Base-by-base conservation (phyloP, 2,113 vertebrate genomes). In the Periophthalmus modestus region DNA sequence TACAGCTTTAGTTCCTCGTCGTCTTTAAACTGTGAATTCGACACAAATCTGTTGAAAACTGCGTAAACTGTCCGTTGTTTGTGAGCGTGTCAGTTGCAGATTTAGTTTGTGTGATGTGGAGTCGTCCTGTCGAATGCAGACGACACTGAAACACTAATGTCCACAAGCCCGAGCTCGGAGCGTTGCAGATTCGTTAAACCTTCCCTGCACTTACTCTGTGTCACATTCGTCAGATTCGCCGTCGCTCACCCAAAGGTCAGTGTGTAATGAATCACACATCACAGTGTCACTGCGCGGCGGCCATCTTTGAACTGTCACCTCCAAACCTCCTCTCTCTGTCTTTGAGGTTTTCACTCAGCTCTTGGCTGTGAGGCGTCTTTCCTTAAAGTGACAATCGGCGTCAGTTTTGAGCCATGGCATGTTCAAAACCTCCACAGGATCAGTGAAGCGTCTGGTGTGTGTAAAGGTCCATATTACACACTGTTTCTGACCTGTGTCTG, bases 221-320 rank as follows among this genome's bases (percentile, higher is more conserved):
- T 83, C 75, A 78, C 78, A 54, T 54, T 76, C 28, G 46, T 62
- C 50, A 71, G 13, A 57, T 68, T 71, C 1, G 28, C 65, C 33
- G 12, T 16, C 59, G 74, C 68, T 54, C 46, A 47, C 7, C 46
- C 61, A 76, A 78, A 81, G 73, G 69, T 76, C 55, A 73, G 47
- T 39, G 3, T 18, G n/a, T 50, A 46, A 72, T 80, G 72, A 77
- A 70, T 75, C 19, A 63, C 67, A 69, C 4, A 65, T 65, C 34
- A 46, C 50, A 28, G 5, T 34, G 14, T 69, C 54, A 71, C 7
- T 63, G 14, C 15, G 14, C 47, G 65, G 43, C 23, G 39, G 5
- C n/a, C 14, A 11, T 68, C 6, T 11, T 65, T 65, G 34, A 43
- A 65, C 14, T n/a, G n/a, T n/a, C n/a, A n/a, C n/a, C n/a, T n/a